Base-by-base conservation (phyloP, 2,797 vertebrate genomes). In the Epinephelus malabaricus region DNA sequence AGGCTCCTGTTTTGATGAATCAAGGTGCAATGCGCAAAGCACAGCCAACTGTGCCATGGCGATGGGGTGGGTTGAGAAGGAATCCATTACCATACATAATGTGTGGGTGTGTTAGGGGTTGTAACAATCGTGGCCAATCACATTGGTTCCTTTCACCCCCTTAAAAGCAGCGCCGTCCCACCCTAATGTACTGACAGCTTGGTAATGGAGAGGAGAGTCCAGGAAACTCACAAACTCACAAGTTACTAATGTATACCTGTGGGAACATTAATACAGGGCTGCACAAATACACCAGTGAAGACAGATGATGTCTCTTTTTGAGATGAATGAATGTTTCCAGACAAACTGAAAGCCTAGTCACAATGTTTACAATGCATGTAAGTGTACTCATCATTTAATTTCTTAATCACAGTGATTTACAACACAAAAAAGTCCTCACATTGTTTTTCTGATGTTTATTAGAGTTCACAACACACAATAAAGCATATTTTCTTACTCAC, bases 21-120 rank as follows among this genome's bases (percentile, higher is more conserved):
- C 66, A 70, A 82, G 65, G 78, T 63, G 51, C 74, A 73, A 45
- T 63, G 70, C 25, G 51, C 59, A 74, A 66, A 76, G 69, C 65
- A 76, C 19, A 79, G 80, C 73, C 78, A 78, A 76, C 76, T 80
- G 58, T 53, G 69, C 69, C 13, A 5, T 66, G 38, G 78, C 38
- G 56, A 47, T 82, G n/a, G 71, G 73, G 49, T 60, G 58, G 70
- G 53, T 77, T 75, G 61, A 82, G 45, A 75, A 72, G 49, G 55
- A 80, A 74, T 53, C 73, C 69, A 88, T 88, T 84, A 88, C 75
- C 81, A 87, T 79, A 81, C 25, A 88, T 87, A 71, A 81, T 30
- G 12, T 78, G 76, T 34, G 67, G 67, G 58, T 74, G 81, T 73
- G 60, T 72, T 64, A 72, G 47, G 67, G 67, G 73, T 54, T 67